phyloP scores from a whole-genome alignment of 1,140 invertebrate genomes.

The Trichomalopsis sarcophagae region DNA sequence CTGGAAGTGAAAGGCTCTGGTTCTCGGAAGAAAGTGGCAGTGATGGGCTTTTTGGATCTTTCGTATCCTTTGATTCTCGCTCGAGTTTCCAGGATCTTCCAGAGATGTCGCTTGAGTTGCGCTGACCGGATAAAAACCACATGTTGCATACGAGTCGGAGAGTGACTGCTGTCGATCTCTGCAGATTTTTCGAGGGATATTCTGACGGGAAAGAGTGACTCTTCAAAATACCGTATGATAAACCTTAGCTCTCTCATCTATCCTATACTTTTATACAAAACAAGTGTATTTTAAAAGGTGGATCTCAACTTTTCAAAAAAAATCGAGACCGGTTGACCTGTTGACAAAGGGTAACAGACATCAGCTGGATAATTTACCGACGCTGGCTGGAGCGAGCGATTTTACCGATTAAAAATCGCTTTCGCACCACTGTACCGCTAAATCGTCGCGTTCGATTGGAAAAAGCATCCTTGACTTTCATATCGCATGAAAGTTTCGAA shows the following conservation, averaged over 20 bases:
- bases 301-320: background rate
- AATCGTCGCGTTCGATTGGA: background rate
- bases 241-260: too few relatives aligned
- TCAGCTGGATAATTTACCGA: conserved; percentile 23
- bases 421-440: background rate
- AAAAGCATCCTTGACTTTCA: conserved; percentile 13
- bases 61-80: background rate
- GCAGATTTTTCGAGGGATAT: background rate
- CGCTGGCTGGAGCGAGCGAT: background rate
- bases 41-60: background rate
- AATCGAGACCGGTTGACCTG: background rate
- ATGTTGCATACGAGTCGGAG: background rate
- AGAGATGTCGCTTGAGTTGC: conserved; percentile 42
- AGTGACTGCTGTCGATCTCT: background rate
- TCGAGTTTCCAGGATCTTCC: background rate
- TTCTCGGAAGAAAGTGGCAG: background rate
- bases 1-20: background rate
- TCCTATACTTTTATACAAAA: background rate
- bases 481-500: conserved; percentile 32
- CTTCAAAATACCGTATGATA: background rate
- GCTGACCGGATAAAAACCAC: background rate
- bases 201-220: background rate
- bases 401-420: conserved; percentile 42
- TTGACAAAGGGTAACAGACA: background rate
- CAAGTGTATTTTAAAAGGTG: too few relatives aligned